Conservation (phyloP, 2,888 invertebrate species). For the Stramonita haemastoma region DNA sequence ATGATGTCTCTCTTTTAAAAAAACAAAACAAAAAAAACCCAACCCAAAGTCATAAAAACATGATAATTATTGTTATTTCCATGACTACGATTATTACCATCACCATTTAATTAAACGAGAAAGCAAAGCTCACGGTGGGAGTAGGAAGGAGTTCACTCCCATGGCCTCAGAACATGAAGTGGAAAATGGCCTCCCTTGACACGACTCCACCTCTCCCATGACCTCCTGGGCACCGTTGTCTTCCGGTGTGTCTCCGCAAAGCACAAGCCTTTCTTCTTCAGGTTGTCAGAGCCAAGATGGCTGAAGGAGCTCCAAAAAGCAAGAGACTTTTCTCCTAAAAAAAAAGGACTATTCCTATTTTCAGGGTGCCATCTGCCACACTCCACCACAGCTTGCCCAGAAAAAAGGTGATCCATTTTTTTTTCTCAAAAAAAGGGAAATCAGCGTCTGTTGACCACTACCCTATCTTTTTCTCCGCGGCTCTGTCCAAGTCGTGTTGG, state of each 20-base stretch:
- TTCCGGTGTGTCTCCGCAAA: too few species aligned
- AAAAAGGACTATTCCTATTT: too few species aligned
- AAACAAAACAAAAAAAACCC: not conserved
- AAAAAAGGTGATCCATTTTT: conserved; percentile 9
- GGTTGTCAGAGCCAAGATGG: too few species aligned
- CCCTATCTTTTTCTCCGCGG: not conserved
- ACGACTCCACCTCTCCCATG: conserved; percentile 6
- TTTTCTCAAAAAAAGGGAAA: not conserved
- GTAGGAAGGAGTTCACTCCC: conserved; percentile 3
- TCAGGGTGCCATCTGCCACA: too few species aligned
- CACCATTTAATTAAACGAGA: too few species aligned
- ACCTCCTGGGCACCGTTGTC: not conserved
- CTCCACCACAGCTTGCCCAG: not conserved
- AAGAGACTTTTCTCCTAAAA: too few species aligned
- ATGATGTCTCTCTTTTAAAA: too few species aligned
- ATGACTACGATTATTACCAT: too few species aligned
- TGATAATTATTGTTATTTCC: too few species aligned
- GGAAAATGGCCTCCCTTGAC: not conserved
- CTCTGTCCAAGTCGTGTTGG: not conserved
- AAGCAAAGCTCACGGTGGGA: not conserved
- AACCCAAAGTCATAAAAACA: too few species aligned
- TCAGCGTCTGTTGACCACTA: not conserved
- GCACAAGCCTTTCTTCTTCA: too few species aligned
- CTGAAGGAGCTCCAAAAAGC: too few species aligned
- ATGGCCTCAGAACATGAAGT: not conserved